Evolutionary conservation across 2,113 vertebrate species (phyloP).

Genomic region (Gulo gulo): DNA sequence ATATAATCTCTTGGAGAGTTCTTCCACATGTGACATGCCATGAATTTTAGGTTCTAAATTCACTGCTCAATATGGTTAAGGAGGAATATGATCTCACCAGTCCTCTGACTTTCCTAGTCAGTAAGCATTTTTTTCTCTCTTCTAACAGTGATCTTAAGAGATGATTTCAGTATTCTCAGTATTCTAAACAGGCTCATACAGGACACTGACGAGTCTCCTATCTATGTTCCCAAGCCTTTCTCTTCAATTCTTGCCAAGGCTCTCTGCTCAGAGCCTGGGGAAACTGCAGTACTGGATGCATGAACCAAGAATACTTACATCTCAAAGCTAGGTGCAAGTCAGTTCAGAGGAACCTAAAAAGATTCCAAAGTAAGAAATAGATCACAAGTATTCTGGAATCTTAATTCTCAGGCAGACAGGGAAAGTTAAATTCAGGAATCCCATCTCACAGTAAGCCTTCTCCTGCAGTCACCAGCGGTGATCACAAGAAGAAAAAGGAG

Average conservation of each 20-base stretch:
- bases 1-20: neutral
- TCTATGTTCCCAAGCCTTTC: neutral
- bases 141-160: neutral
- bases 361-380: neutral
- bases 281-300: neutral
- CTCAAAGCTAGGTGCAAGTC: neutral
- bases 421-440: conserved; percentile 15
- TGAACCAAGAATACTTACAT: neutral
- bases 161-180: conserved; percentile 28
- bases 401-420: neutral
- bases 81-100: neutral
- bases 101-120: neutral
- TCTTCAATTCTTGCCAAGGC: neutral
- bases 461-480: neutral
- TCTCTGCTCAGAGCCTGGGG: neutral
- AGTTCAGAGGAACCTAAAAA: conserved; percentile 2
- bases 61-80: neutral
- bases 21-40: neutral
- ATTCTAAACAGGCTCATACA: neutral
- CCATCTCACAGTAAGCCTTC: neutral
- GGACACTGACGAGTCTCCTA: neutral
- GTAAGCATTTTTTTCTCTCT: conserved; percentile 2
- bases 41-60: conserved; percentile 25
- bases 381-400: neutral
- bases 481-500: neutral